These are phyloP conservation scores for Amiota communis DNA, from an alignment of 2,888 invertebrate species.

Conservation along the genomic window DNA sequence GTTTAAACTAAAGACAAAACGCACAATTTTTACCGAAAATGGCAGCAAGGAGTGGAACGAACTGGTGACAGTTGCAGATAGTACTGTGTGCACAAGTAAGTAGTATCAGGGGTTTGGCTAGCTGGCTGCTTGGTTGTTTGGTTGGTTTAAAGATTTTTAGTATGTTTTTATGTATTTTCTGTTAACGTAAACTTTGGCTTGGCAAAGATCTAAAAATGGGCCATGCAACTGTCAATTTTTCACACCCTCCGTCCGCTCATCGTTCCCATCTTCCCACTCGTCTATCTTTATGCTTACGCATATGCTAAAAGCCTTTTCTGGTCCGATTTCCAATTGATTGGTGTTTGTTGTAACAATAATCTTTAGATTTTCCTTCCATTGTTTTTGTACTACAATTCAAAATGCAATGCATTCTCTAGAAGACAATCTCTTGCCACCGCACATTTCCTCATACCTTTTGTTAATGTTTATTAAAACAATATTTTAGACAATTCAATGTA, in stretches of 20 bases:
- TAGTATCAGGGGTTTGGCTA: conserved; percentile 37
- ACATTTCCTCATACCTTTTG: background rate
- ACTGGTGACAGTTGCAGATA: background rate
- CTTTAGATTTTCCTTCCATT: background rate
- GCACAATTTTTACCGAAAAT: conserved; percentile 52
- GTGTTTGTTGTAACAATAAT: conserved; percentile 32
- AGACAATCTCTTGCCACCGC: no score
- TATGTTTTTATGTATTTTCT: conserved; percentile 1
- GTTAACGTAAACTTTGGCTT: background rate
- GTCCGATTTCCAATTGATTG: conserved; percentile 39
- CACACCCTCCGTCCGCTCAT: background rate
- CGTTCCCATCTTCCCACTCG: background rate
- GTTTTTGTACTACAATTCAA: background rate
- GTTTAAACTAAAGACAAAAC: conserved; percentile 37
- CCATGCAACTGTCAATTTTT: conserved; percentile 56
- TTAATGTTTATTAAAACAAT: conserved; percentile 7
- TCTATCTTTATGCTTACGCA: background rate
- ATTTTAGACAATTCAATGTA: conserved; percentile 20
- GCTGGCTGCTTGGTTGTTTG: background rate
- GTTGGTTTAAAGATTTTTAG: conserved; percentile 5
- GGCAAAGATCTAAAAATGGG: conserved; percentile 56
- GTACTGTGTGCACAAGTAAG: conserved; percentile 44
- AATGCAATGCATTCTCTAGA: background rate
- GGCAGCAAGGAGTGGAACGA: background rate
- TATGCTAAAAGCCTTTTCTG: conserved; percentile 56